A percentile compares a stretch with the other conserved stretches of the same genome.
These are phyloP conservation scores for Thumatha senex DNA, from an alignment of 2,888 invertebrate species.

Conservation along the genomic window DNA sequence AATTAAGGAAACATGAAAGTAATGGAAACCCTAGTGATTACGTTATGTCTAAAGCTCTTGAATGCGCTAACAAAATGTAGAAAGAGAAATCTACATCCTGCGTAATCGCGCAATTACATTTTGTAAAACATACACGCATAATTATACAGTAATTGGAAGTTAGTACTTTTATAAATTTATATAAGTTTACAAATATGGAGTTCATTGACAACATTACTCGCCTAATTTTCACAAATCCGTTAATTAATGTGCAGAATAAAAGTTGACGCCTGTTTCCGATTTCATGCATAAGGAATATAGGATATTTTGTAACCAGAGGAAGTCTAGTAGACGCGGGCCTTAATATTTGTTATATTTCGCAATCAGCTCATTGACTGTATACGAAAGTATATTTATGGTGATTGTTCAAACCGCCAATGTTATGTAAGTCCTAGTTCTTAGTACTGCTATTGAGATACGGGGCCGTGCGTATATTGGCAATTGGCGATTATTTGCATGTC, in stretches of 20 bases:
- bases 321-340: conserved; percentile 35
- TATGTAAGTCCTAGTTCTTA: conserved; percentile 25
- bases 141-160: background rate
- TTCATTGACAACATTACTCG: conserved; percentile 10
- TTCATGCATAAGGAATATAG: conserved; percentile 22
- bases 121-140: background rate
- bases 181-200: conserved; percentile 4
- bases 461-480: background rate
- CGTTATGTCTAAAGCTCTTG: conserved; percentile 15
- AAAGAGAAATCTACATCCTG: conserved; percentile 39
- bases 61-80: conserved; percentile 21
- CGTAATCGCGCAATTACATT: conserved; percentile 15
- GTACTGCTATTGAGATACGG: background rate
- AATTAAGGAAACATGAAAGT: conserved; percentile 29
- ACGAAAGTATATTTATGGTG: conserved; percentile 22
- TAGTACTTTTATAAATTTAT: conserved; percentile 3
- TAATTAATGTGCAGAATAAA: conserved; percentile 27
- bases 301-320: conserved; percentile 43
- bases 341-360: conserved; percentile 31
- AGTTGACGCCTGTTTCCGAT: conserved; percentile 30
- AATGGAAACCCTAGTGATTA: conserved; percentile 27
- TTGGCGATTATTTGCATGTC: too few relatives aligned
- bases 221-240: conserved; percentile 14
- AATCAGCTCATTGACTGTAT: conserved; percentile 19
- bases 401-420: conserved; percentile 18